Conservation (phyloP, 2,888 invertebrate genomes). For the Embidobia sp. region DNA sequence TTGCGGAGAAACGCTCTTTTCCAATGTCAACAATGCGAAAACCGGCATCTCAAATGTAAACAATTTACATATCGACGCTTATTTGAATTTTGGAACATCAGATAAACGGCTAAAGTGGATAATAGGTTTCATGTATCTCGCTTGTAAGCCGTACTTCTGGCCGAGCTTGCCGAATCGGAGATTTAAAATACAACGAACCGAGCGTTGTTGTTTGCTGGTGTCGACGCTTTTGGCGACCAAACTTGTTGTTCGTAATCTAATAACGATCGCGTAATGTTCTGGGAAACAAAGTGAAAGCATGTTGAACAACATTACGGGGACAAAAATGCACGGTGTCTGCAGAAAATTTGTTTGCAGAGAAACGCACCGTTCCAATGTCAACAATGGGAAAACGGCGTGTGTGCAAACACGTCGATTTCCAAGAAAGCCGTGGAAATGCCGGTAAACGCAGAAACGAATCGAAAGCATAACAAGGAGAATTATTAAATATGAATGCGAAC, state of each 20-base stretch:
- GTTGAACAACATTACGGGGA: slow-evolving; percentile 1
- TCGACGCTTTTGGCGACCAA: slow-evolving; percentile 9
- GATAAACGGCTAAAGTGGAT: too few species aligned
- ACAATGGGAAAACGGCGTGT: slow-evolving; percentile 17
- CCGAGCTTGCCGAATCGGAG: too few species aligned
- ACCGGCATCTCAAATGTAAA: background rate
- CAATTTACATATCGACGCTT: slow-evolving; percentile 2
- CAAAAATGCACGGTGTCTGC: slow-evolving; percentile 18
- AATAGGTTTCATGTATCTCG: too few species aligned
- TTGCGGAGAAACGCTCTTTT: slow-evolving; percentile 12
- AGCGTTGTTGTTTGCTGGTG: slow-evolving; percentile 3
- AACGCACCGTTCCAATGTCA: slow-evolving; percentile 11
- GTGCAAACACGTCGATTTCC: slow-evolving; percentile 2
- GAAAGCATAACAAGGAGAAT: slow-evolving; percentile 29
- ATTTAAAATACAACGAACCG: background rate
- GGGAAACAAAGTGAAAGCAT: slow-evolving; percentile 14
- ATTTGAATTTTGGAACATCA: background rate
- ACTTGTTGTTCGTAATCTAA: slow-evolving; percentile 11
- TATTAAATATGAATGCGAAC: slow-evolving; percentile 10
- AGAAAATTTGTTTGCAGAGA: slow-evolving; percentile 25
- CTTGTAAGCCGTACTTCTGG: background rate
- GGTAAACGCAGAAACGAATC: slow-evolving; percentile 26
- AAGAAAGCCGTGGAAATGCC: too few species aligned
- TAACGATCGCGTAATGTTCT: slow-evolving; percentile 14
- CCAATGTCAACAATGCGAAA: slow-evolving; percentile 31